phyloP scores from a whole-genome alignment of 2,113 vertebrate genomes.

The Paedocypris sp. region DNA sequence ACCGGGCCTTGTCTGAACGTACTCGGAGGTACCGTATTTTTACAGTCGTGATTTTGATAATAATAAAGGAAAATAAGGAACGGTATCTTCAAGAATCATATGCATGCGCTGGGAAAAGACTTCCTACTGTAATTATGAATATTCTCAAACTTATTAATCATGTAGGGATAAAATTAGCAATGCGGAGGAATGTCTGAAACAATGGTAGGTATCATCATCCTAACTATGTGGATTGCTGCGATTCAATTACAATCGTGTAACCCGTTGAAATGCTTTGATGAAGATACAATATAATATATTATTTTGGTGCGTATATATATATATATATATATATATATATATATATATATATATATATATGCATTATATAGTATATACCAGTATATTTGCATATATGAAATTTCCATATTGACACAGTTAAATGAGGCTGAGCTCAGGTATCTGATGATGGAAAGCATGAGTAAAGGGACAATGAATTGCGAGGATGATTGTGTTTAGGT shows the following conservation, averaged over 20 bases:
- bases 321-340: too few relatives aligned
- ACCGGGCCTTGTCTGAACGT: constrained; percentile 21
- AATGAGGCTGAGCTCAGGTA: too few relatives aligned
- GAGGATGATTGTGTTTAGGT: too few relatives aligned
- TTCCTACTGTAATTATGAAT: background rate
- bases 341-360: too few relatives aligned
- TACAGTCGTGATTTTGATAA: constrained; percentile 20
- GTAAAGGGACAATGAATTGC: too few relatives aligned
- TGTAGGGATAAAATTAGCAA: background rate
- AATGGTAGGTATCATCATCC: background rate
- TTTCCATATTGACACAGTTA: too few relatives aligned
- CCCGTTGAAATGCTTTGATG: too few relatives aligned
- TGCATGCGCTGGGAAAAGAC: background rate
- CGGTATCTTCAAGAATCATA: background rate
- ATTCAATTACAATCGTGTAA: background rate
- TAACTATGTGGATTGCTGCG: background rate
- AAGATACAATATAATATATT: too few relatives aligned
- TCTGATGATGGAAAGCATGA: too few relatives aligned
- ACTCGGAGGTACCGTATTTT: constrained; percentile 20
- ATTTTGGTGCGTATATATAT: too few relatives aligned
- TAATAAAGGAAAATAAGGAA: constrained; percentile 3
- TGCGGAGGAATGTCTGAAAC: background rate
- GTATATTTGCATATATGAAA: too few relatives aligned
- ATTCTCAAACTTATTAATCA: background rate
- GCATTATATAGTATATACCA: too few relatives aligned